Base-by-base conservation (phyloP, 2,113 vertebrate species). In the Emydura subglobosa region DNA sequence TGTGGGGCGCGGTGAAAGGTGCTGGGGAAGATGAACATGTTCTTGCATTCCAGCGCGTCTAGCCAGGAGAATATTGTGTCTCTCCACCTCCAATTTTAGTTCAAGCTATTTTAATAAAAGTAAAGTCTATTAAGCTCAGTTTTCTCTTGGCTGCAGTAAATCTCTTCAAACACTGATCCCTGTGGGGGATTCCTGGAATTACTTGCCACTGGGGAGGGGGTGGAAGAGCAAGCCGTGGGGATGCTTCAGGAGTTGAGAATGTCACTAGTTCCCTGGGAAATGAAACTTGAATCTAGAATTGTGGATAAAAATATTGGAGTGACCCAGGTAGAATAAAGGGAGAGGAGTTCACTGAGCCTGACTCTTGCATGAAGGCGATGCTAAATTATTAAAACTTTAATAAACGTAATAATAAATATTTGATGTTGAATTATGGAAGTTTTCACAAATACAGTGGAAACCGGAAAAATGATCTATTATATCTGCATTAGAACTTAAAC, bases 321-420 rank as follows among this genome's bases (percentile, higher is more conserved):
- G 96, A 95, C 96, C 97, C 92, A 95, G 95, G 96, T 96, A 91
- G 95, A 97, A 91, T 85, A 96, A 95, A 97, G 84, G 90, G 94
- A 96, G 88, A 89, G 2, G 11, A 96, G 96, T 97, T 97, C 97
- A 96, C 1, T 7, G 96, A 2, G 6, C 96, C 95, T 90, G 96
- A 95, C 90, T 95, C 93, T 96, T 93, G 95, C 96, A 92, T 95
- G 86, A 95, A 96, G 95, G 90, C 91, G 80, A 81, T 92, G 86
- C 85, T 98, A 86, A 98, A 98, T 98, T 98, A 98, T 98, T 98
- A 97, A 98, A 98, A 97, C 95, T 98, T 98, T 98, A 98, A 98
- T 98, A 98, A 98, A 98, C 44, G 97, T 96, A 97, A 98, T 97
- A 95, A 98, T 98, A 98, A 98, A 98, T 98, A 98, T 98, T 98